Conservation (phyloP, 1,140 invertebrate species). For the Lasaia peninsularis region DNA sequence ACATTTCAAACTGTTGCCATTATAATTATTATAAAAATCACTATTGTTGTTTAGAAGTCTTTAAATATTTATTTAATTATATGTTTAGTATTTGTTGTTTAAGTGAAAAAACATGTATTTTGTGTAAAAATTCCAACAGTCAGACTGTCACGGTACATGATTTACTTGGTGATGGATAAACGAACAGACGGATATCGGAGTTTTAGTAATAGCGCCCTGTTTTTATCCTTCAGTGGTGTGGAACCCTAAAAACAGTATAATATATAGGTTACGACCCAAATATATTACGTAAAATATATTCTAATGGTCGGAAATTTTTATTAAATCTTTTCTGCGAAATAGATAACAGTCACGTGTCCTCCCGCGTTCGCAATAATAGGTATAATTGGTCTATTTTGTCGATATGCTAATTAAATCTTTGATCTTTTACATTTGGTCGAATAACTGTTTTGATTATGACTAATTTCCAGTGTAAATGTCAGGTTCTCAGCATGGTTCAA, state of each 20-base stretch:
- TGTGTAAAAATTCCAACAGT: no score
- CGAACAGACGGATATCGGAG: no score
- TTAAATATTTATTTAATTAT: no score
- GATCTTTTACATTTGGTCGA: not conserved
- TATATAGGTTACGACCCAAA: not conserved
- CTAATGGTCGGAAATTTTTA: not conserved
- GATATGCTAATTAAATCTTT: slow-evolving; percentile 5
- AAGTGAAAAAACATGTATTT: no score
- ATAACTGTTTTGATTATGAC: not conserved
- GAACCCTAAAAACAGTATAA: not conserved
- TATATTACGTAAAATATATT: not conserved
- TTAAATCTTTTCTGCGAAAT: not conserved
- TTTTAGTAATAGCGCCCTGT: no score
- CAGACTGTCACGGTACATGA: no score
- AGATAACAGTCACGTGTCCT: not conserved
- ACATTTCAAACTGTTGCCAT: no score
- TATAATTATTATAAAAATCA: no score
- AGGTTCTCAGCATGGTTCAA: not conserved
- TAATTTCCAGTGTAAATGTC: slow-evolving; percentile 4
- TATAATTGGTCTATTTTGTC: not conserved
- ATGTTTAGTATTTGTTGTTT: no score
- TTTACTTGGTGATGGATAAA: no score
- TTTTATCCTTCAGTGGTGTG: no score
- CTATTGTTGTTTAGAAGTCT: no score
- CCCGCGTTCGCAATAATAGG: not conserved